A percentile compares a stretch with the other conserved stretches of the same genome.
Evolutionary conservation across 2,797 vertebrate genomes (phyloP).

Genomic region (Hydrophis major): DNA sequence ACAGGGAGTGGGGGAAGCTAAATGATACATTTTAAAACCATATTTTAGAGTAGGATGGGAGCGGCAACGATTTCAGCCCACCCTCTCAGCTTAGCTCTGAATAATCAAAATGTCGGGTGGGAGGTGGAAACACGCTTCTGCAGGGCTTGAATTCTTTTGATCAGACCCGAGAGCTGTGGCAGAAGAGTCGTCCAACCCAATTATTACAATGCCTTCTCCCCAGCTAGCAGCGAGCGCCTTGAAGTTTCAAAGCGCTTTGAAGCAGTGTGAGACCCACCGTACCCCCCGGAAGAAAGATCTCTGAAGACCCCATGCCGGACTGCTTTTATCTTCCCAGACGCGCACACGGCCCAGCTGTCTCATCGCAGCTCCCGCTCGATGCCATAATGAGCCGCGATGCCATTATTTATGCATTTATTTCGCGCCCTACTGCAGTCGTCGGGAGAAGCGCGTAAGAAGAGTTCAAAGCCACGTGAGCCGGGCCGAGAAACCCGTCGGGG

Average conservation of each 20-base stretch:
- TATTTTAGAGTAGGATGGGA: background rate
- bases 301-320: background rate
- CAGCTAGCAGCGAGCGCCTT: background rate
- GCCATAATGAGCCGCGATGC: background rate
- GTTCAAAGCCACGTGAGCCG: background rate
- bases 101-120: background rate
- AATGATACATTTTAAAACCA: background rate
- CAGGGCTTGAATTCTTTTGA: slow-evolving; percentile 11
- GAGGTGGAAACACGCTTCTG: background rate
- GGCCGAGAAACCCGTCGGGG: background rate
- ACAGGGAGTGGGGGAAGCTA: too few relatives aligned
- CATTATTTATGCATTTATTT: background rate
- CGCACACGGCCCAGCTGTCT: background rate
- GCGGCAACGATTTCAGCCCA: background rate
- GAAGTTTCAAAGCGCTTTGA: slow-evolving; percentile 10
- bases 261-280: background rate
- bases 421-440: background rate
- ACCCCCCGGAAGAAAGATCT: background rate
- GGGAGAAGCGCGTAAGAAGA: background rate
- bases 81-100: slow-evolving; percentile 1
- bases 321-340: background rate
- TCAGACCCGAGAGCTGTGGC: background rate
- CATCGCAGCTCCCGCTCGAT: background rate
- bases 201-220: slow-evolving; percentile 20
- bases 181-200: background rate